These are phyloP conservation scores for Hydrotaea cyrtoneurina DNA, from an alignment of 2,888 invertebrate genomes.

Conservation along the genomic window DNA sequence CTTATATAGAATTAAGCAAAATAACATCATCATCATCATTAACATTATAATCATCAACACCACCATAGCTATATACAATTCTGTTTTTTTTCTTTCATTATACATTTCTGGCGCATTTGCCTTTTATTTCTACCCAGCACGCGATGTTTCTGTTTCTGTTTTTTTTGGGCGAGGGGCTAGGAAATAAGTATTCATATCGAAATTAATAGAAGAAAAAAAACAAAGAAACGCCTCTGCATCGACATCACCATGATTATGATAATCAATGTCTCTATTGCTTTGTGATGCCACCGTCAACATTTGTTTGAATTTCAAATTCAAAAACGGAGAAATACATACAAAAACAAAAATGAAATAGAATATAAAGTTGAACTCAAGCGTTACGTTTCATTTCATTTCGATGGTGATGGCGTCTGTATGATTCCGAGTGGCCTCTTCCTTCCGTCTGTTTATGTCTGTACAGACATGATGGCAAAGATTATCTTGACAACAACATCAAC, in stretches of 20 bases:
- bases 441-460: neutral
- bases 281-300: slow-evolving; percentile 26
- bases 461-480: slow-evolving; percentile 27
- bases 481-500: neutral
- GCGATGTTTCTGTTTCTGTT: slow-evolving; percentile 50
- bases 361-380: slow-evolving; percentile 42
- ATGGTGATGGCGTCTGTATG: slow-evolving; percentile 55
- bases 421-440: slow-evolving; percentile 18
- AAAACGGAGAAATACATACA: slow-evolving; percentile 10
- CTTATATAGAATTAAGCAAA: slow-evolving; percentile 39
- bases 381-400: slow-evolving; percentile 31
- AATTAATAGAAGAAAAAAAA: neutral
- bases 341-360: neutral
- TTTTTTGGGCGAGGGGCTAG: neutral
- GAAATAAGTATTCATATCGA: neutral
- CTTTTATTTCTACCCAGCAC: slow-evolving; percentile 65
- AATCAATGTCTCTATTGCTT: slow-evolving; percentile 64
- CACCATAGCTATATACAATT: slow-evolving; percentile 43
- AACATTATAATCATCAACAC: slow-evolving; percentile 45
- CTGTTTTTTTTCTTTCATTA: slow-evolving; percentile 18
- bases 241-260: slow-evolving; percentile 54
- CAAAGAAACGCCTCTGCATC: slow-evolving; percentile 61
- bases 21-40: slow-evolving; percentile 45
- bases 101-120: slow-evolving; percentile 38
- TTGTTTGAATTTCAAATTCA: slow-evolving; percentile 57